Evolutionary conservation across 2,113 vertebrate genomes (phyloP), one percentile per base, ranked within the genome.

Genomic region (Pseudopipra pipra): DNA sequence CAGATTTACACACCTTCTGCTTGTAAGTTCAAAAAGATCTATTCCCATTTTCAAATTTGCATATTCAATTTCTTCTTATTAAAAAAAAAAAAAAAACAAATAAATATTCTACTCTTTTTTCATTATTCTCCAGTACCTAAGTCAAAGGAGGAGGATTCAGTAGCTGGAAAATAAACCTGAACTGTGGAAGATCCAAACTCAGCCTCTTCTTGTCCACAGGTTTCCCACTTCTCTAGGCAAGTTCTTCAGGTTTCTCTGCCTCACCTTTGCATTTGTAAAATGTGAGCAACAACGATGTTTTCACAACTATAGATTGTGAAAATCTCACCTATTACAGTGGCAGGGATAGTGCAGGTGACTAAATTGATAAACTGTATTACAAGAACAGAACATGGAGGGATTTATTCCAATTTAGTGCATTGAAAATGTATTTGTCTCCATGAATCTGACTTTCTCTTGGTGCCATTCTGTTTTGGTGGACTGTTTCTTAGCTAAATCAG

Each of bases 1-100:
- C 93, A 97, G 90, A 93, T 65, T 90, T 87, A 90, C 82, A 76
- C n/a, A 84, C 87, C 65, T 94, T 89, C 88, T 94, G 70, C 41
- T 85, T 24, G 5, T 61, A 82, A 59, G 56, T 68, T 74, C 41
- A 19, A 80, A 87, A 75, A 92, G 72, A 61, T 78, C 68, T 59
- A 80, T 70, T 95, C 49, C 49, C 2, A 1, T 72, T 82, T 89
- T 85, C 49, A 51, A 46, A 81, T 86, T 84, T 93, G 65, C 79
- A 92, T 88, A 81, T 90, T 88, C 54, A 78, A 8, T 66, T 82
- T 78, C 65, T 70, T 76, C 62, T 35, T 63, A 23, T 18, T 20
- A 46, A 46, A 46, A 46, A 47, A 46, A 46, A 46, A 46, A 46
- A 47, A 46, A 58, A 73, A 93, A 70, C 39, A 85, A 88, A 41